A percentile compares a stretch with the other conserved stretches of the same genome.
Evolutionary conservation across 2,888 invertebrate genomes (phyloP).

Genomic region (Lepidochitona cinerea): DNA sequence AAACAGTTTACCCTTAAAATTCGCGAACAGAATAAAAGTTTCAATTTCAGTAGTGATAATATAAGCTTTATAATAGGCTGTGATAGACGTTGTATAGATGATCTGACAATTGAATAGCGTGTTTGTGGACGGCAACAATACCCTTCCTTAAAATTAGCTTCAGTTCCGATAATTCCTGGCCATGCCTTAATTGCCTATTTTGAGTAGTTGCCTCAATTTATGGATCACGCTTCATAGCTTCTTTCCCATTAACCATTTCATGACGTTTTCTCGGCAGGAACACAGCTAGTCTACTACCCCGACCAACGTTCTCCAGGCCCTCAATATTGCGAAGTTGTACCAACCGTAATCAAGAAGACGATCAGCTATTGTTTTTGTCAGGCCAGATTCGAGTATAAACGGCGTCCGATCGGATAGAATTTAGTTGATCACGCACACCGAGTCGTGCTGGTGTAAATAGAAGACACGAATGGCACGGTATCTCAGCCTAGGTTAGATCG

Average conservation of each 20-base stretch:
- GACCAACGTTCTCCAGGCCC: too few species aligned
- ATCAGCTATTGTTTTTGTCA: slow-evolving; percentile 2
- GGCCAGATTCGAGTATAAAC: not conserved
- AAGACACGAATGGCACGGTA: too few species aligned
- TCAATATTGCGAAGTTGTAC: too few species aligned
- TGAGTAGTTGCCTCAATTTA: slow-evolving; percentile 3
- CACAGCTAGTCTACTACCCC: too few species aligned
- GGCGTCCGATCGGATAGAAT: not conserved
- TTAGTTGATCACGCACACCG: not conserved
- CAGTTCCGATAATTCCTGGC: not conserved
- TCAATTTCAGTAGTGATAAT: too few species aligned
- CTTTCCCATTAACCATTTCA: slow-evolving; percentile 3
- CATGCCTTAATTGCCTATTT: not conserved
- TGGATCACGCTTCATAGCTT: not conserved
- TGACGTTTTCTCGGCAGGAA: too few species aligned
- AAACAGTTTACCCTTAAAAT: too few species aligned
- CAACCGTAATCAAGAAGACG: not conserved
- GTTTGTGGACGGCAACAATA: not conserved
- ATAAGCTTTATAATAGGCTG: not conserved
- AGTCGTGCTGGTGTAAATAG: not conserved
- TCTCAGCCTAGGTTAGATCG: too few species aligned
- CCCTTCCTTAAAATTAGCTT: not conserved
- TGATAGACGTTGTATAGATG: not conserved
- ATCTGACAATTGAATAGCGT: not conserved
- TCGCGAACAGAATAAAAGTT: too few species aligned